These are phyloP conservation scores for Pundamilia nyererei DNA, from an alignment of 2,113 vertebrate genomes.

Conservation along the genomic window DNA sequence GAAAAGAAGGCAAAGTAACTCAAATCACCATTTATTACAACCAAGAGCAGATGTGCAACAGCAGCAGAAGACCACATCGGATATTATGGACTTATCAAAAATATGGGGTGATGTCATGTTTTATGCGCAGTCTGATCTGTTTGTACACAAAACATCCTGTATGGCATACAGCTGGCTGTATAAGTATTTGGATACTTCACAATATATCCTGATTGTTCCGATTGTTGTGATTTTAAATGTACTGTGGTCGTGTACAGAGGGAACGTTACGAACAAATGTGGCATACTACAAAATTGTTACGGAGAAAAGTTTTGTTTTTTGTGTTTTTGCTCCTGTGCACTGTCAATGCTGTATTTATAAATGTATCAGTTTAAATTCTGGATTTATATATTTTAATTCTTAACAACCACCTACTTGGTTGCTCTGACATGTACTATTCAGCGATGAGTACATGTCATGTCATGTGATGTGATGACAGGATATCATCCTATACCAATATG, in stretches of 20 bases:
- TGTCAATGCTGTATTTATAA: not conserved
- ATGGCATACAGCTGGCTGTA: not conserved
- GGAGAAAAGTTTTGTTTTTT: not conserved
- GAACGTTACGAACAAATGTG: not conserved
- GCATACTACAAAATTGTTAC: not conserved
- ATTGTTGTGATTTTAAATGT: not conserved
- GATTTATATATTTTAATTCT: not conserved
- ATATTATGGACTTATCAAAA: not conserved
- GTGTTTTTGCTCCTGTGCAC: not conserved
- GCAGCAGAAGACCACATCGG: not conserved
- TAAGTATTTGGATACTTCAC: not conserved
- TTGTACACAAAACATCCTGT: not conserved
- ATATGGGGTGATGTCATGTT: not conserved
- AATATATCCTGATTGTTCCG: not conserved
- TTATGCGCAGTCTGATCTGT: not conserved
- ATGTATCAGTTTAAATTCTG: not conserved
- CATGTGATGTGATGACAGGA: not conserved
- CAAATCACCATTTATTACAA: not conserved
- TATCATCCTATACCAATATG: not conserved
- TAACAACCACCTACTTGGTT: not conserved
- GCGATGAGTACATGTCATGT: not conserved
- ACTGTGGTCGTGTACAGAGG: not conserved
- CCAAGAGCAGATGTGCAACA: not conserved
- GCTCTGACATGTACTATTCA: not conserved
- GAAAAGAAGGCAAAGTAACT: not conserved